Base-by-base conservation (phyloP, 2,888 invertebrate species). In the Alentia gelatinosa region DNA sequence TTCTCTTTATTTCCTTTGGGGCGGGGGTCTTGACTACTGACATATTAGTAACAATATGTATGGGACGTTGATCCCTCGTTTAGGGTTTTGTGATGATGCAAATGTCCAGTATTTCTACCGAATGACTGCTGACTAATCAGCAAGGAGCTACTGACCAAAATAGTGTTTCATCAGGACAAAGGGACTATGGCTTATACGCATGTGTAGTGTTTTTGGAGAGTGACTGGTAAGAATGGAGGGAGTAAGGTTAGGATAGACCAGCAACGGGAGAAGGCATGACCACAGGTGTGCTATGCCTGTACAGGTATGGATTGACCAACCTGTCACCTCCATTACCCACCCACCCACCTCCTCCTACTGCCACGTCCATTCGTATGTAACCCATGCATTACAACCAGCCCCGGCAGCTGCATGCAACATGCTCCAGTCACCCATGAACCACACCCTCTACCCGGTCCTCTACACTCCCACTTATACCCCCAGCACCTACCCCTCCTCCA, bases 251-350 rank as follows among this genome's bases (percentile, higher is more conserved):
- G 3, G 47, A 7, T 12, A n/a, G 19, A 19, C 9, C 23, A n/a
- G 56, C 56, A 56, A 26, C 12, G 68, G 33, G 68, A 12, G 30
- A 30, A 30, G 68, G 68, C 30, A 30, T 68, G 68, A 68, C 68
- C 68, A 68, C 68, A 68, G 68, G 68, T 68, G 68, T 1, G 68
- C 30, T 19, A 68, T 68, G 68, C 30, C 30, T 68, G 68, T 30
- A 68, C 33, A 68, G 68, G 68, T 68, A 68, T 68, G 68, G 26
- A 68, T 68, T 68, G 68, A 68, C 68, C 68, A 68, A 68, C 68
- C 68, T 68, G 68, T 68, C 68, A 68, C 23, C 68, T 68, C 26
- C 15, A 19, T 47, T 12, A 19, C 68, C 68, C 68, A 3, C 68
- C 33, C 30, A 26, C 30, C 68, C 33, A 1, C 23, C 68, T 68